phyloP scores from a whole-genome alignment of 2,797 vertebrate species.

The Rhinophrynus dorsalis region DNA sequence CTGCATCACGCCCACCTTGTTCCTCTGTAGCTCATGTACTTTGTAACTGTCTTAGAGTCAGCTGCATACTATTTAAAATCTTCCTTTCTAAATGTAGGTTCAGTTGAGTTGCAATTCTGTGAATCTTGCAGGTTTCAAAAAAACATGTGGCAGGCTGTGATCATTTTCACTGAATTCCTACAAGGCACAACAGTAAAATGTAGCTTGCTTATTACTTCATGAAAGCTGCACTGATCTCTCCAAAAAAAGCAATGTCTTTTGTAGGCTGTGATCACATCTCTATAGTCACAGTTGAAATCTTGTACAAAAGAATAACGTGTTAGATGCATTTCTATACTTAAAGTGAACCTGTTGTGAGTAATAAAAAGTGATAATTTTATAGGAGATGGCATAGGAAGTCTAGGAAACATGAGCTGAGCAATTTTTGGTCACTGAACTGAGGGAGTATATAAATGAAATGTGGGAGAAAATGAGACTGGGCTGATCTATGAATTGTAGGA shows the following conservation, averaged over 20 bases:
- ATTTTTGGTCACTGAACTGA: too few relatives aligned
- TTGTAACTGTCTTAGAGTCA: neutral
- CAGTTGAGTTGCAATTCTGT: neutral
- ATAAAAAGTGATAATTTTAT: too few relatives aligned
- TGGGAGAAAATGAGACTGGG: too few relatives aligned
- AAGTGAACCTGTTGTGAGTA: too few relatives aligned
- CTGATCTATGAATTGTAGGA: too few relatives aligned
- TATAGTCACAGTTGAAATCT: neutral
- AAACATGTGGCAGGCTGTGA: neutral
- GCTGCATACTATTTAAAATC: neutral
- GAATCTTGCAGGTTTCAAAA: neutral
- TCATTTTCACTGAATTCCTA: neutral
- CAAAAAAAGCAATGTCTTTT: too few relatives aligned
- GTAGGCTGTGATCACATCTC: neutral
- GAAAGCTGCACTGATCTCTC: neutral
- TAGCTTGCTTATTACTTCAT: neutral
- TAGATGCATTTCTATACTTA: neutral
- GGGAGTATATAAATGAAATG: too few relatives aligned
- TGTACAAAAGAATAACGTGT: too few relatives aligned
- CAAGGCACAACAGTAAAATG: neutral
- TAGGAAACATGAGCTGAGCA: too few relatives aligned
- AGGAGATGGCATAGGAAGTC: too few relatives aligned
- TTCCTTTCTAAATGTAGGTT: neutral
- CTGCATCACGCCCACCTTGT: neutral
- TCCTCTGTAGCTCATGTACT: neutral